Evolutionary conservation across 1,140 invertebrate species (phyloP).

Genomic region (Parapsyche elsis): DNA sequence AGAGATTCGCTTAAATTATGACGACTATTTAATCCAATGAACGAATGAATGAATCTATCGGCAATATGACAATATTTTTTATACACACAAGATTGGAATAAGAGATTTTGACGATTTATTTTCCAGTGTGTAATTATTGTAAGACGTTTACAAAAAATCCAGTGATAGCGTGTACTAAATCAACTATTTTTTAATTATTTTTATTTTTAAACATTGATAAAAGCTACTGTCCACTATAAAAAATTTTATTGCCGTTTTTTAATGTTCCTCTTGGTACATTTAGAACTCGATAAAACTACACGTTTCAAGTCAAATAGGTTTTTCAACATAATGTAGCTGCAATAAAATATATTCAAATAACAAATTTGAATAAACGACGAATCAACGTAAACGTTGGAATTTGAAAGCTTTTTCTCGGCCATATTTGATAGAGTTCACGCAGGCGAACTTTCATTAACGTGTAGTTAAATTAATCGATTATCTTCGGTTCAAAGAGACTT

Average conservation of each 20-base stretch:
- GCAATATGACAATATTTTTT: too few relatives aligned
- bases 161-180: not conserved
- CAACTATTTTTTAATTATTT: not conserved
- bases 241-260: slow-evolving; percentile 2
- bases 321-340: not conserved
- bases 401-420: too few relatives aligned
- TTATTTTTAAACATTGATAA: not conserved
- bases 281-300: not conserved
- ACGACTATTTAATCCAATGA: too few relatives aligned
- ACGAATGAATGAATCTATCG: too few relatives aligned
- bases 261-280: not conserved
- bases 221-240: slow-evolving; percentile 20
- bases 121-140: too few relatives aligned
- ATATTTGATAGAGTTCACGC: too few relatives aligned
- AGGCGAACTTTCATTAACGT: too few relatives aligned
- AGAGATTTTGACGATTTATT: too few relatives aligned
- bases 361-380: not conserved
- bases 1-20: not conserved
- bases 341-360: slow-evolving; percentile 20
- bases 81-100: too few relatives aligned
- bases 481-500: too few relatives aligned
- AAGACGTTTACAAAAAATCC: not conserved
- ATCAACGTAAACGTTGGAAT: not conserved
- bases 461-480: too few relatives aligned
- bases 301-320: not conserved